Conservation (phyloP, 2,888 invertebrate genomes). For the Lamellibrachia columna region DNA sequence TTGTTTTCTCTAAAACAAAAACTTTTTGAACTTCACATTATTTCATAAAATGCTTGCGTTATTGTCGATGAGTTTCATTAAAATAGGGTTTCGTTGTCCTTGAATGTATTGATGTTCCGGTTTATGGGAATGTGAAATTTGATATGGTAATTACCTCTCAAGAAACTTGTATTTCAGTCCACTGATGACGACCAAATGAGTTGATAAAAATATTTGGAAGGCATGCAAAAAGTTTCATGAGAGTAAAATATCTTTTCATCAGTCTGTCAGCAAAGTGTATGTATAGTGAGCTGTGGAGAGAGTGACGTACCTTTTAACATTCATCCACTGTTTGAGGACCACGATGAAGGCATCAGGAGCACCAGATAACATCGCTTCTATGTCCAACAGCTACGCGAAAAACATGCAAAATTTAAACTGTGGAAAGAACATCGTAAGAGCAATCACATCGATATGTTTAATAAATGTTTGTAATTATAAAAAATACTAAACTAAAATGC, state of each 20-base stretch:
- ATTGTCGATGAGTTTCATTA: too few species aligned
- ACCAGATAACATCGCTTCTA: constrained; percentile 58
- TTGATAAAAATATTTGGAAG: too few species aligned
- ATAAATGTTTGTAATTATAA: background rate
- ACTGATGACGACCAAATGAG: too few species aligned
- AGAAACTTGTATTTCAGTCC: too few species aligned
- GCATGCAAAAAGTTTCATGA: too few species aligned
- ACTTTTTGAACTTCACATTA: too few species aligned
- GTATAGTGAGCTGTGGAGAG: background rate
- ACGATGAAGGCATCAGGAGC: constrained; percentile 59
- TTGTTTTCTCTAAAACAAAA: background rate
- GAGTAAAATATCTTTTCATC: background rate
- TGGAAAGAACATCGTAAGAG: background rate
- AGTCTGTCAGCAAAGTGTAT: background rate
- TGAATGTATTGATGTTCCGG: too few species aligned
- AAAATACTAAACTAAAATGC: background rate
- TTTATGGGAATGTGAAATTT: too few species aligned
- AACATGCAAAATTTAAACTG: constrained; percentile 25
- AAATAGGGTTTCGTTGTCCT: too few species aligned
- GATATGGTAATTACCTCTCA: too few species aligned
- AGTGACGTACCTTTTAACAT: constrained; percentile 50
- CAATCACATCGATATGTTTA: background rate
- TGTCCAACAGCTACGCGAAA: constrained; percentile 49
- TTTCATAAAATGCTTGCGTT: too few species aligned
- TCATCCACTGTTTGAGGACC: constrained; percentile 59